Base-by-base conservation (phyloP, 2,888 invertebrate genomes). In the Latheticus oryzae region DNA sequence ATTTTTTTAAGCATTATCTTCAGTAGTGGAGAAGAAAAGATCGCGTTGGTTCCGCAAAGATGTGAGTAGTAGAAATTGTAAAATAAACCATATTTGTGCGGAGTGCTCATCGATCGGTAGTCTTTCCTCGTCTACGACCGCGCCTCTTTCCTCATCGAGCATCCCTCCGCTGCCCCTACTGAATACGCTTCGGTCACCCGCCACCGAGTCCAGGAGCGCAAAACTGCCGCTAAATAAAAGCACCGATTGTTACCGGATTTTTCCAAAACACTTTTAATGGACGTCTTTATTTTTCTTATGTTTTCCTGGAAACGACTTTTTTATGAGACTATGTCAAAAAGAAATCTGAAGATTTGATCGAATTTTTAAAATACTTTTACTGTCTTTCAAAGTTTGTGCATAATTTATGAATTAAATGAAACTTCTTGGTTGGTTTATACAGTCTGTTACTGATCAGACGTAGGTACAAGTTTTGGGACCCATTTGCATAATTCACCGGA, bases 41-140 rank as follows among this genome's bases (percentile, higher is more conserved):
- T 9, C n/a, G 8, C 19, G 5, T 17, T 23, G 35, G 48, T 40
- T 51, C 30, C 50, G 45, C 33, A 37, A 59, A 54, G 63, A 63
- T 61, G 67, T 67, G 64, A 62, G 58, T 62, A 65, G 65, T 64
- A 61, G 58, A 62, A 64, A 69, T 67, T 62, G 68, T 65, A 67
- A 68, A 67, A 67, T 70, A 68, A 68, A 70, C 66, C 68, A 66
- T 68, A 70, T 72, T 70, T 71, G 70, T 67, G 67, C 66, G 63
- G 66, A 67, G 69, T 68, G 67, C 64, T 69, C 72, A 70, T 71
- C 71, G 72, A 72, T 72, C 69, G 68, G 68, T 61, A 67, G 65
- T 67, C 70, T 69, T 67, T 66, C 64, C 67, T 63, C 65, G 60
- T 62, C 63, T 61, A 42, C 61, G 64, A 56, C 63, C 56, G 48